These are phyloP conservation scores for Martes martes DNA, from an alignment of 2,113 vertebrate genomes.

Conservation along the genomic window DNA sequence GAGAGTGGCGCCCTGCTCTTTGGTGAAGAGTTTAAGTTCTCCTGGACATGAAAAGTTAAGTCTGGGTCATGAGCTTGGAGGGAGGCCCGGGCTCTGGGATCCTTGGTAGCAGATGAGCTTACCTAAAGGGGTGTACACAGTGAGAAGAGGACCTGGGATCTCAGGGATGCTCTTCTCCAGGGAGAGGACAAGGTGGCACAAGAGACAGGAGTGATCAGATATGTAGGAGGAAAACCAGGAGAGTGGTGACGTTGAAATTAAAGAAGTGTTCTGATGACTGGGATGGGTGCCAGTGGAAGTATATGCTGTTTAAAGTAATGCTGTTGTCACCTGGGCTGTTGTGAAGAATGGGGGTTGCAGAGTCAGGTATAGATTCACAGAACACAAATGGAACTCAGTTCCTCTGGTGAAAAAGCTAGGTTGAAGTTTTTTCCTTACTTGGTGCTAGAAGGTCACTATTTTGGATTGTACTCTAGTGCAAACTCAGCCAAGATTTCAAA, in stretches of 20 bases:
- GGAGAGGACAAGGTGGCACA: not conserved
- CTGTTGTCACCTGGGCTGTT: not conserved
- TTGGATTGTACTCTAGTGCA: conserved; percentile 52
- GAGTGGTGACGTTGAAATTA: not conserved
- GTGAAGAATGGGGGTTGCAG: not conserved
- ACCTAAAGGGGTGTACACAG: not conserved
- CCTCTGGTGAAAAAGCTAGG: conserved; percentile 23
- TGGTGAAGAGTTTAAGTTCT: not conserved
- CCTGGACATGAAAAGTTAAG: not conserved
- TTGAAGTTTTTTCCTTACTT: conserved; percentile 74
- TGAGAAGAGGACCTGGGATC: not conserved
- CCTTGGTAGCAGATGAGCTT: not conserved
- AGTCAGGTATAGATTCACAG: not conserved
- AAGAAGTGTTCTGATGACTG: not conserved
- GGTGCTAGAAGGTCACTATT: conserved; percentile 73
- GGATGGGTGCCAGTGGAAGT: not conserved
- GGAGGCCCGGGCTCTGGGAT: not conserved
- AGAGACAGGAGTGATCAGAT: not conserved
- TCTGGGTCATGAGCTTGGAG: not conserved
- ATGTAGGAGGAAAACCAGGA: not conserved
- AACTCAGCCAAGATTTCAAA: conserved; percentile 74
- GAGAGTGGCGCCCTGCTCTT: not conserved
- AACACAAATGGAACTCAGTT: conserved; percentile 23
- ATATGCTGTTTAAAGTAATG: not conserved
- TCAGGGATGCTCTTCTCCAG: not conserved